These are phyloP conservation scores for Ceratina australensis DNA, from an alignment of 1,140 invertebrate genomes.

Conservation along the genomic window DNA sequence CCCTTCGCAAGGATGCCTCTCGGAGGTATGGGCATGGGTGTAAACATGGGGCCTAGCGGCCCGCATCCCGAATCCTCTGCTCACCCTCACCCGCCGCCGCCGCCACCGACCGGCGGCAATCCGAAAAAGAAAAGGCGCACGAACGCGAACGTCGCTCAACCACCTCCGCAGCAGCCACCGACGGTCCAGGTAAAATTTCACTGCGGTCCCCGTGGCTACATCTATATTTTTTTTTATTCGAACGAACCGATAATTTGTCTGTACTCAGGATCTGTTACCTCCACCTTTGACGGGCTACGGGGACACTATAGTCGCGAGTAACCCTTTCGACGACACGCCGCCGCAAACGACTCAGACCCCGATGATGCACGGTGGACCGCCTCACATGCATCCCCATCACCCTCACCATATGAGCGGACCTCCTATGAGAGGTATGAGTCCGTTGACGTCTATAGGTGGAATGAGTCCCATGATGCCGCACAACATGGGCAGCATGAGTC, in stretches of 20 bases:
- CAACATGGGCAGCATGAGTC: conserved; percentile 78
- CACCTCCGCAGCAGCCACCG: conserved; percentile 79
- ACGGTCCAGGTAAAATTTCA: conserved; percentile 73
- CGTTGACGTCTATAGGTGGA: conserved; percentile 83
- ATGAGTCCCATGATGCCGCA: conserved; percentile 85
- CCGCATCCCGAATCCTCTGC: conserved; percentile 80
- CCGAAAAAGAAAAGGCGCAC: conserved; percentile 84
- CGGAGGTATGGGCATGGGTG: conserved; percentile 79
- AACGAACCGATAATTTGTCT: no score
- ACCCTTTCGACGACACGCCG: conserved; percentile 96
- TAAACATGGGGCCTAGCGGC: conserved; percentile 75
- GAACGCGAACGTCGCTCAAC: conserved; percentile 77
- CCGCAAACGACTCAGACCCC: conserved; percentile 81
- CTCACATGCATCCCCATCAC: conserved; percentile 79
- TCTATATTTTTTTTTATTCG: no score
- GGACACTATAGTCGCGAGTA: conserved; percentile 95
- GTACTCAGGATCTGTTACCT: conserved; percentile 84
- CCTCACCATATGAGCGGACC: conserved; percentile 84
- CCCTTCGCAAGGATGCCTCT: conserved; percentile 79
- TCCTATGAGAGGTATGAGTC: conserved; percentile 81
- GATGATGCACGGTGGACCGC: conserved; percentile 83
- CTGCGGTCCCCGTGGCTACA: no score
- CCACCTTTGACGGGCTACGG: conserved; percentile 92
- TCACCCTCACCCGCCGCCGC: conserved; percentile 77
- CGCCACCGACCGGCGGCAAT: conserved; percentile 79